Evolutionary conservation across 2,113 vertebrate species (phyloP), one percentile per base, ranked within the genome.

Genomic region (Tetrax tetrax): DNA sequence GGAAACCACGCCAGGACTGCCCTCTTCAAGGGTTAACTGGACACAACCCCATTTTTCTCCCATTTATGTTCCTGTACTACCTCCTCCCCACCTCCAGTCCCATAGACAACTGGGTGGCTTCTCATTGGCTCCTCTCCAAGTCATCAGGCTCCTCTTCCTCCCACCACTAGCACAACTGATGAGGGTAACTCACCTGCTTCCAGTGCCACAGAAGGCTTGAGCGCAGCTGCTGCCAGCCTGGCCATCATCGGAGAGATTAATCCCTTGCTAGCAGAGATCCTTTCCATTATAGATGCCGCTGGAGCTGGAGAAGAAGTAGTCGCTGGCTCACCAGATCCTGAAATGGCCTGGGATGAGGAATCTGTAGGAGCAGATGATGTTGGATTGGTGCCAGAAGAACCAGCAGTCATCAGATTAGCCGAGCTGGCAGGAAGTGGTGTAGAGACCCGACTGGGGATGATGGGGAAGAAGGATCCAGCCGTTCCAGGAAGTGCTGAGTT

Each of bases 161-260:
- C 77, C 66, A 74, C 51, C 13, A 22, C 59, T 19, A n/a, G 22
- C 57, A 45, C 56, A 45, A 14, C 41, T 10, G 45, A 79, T 70
- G 33, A 71, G 24, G 51, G 59, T 17, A 43, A 96, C 99, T 98
- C 91, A 99, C 99, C 99, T 99, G 98, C 95, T 89, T 99, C 99
- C 64, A 96, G 96, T 92, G 98, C 97, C 95, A 98, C 98, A 50
- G 98, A 98, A 60, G 99, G 99, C 95, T 99, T 99, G 94, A 99
- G 98, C 21, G 99, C 99, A 11, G 99, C 99, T 1, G 99, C 99
- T n/a, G 99, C 99, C 97, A 99, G 96, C 89, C 99, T 97, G 87
- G 99, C 99, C 99, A 99, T 99, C 99, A 99, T 99, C 57, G 99
- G 99, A 4, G 99, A 99, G 97, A 99, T 99, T 96, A 99, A 98